A percentile compares a stretch with the other conserved stretches of the same genome.
These are phyloP conservation scores for Ormyrus labotus DNA, from an alignment of 2,888 invertebrate species.

Conservation along the genomic window DNA sequence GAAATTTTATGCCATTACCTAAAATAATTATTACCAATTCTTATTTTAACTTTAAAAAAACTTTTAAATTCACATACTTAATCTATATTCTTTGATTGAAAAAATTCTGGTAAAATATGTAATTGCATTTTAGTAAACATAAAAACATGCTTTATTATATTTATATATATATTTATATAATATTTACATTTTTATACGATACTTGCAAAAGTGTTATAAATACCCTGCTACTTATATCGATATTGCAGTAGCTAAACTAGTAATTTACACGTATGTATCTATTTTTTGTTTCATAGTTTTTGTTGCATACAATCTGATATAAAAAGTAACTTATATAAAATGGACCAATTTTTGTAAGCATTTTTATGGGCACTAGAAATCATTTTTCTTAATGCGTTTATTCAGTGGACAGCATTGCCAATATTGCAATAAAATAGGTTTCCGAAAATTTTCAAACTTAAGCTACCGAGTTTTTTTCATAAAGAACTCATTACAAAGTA, in stretches of 20 bases:
- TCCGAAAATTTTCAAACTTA: conserved; percentile 5
- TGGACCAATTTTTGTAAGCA: conserved; percentile 25
- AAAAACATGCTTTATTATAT: conserved; percentile 67
- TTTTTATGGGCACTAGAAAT: conserved; percentile 17
- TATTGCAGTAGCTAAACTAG: conserved; percentile 35
- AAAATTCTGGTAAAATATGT: conserved; percentile 60
- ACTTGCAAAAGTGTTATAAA: conserved; percentile 53
- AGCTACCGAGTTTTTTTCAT: conserved; percentile 27
- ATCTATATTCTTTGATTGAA: background rate
- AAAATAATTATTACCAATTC: no score
- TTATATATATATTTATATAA: conserved; percentile 57
- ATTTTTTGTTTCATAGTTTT: conserved; percentile 19
- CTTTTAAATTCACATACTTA: background rate
- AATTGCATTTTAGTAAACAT: conserved; percentile 64
- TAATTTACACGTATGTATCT: conserved; percentile 35
- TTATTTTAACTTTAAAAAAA: no score
- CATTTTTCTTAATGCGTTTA: conserved; percentile 20
- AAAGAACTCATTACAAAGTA: background rate
- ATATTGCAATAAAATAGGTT: conserved; percentile 42
- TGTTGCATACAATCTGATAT: conserved; percentile 50
- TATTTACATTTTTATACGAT: conserved; percentile 59
- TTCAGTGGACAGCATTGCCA: conserved; percentile 46
- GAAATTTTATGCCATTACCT: no score
- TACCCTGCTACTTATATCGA: conserved; percentile 43
- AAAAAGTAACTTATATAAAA: conserved; percentile 50